phyloP scores from a whole-genome alignment of 1,140 invertebrate genomes.

The Papilio polyxenes region DNA sequence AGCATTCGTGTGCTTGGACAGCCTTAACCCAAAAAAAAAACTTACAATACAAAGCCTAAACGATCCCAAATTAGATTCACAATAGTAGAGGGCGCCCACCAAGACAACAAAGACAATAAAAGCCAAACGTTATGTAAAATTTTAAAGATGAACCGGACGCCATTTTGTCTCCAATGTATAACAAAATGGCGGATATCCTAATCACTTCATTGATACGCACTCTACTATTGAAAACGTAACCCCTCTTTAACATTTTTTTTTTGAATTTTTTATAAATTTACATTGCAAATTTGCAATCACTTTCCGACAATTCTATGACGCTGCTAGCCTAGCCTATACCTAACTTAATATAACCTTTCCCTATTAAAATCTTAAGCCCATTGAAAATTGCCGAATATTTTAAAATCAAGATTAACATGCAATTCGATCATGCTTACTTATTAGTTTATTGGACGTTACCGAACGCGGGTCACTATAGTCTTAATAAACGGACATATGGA shows the following conservation, averaged over 20 bases:
- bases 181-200: not conserved
- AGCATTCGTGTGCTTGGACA: constrained; percentile 69
- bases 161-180: not conserved
- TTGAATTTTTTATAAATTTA: constrained; percentile 24
- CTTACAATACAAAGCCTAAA: constrained; percentile 59
- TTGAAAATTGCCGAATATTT: constrained; percentile 37
- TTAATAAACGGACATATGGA: not conserved
- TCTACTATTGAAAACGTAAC: constrained; percentile 28
- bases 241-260: constrained; percentile 34
- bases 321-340: constrained; percentile 54
- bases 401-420: not conserved
- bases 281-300: constrained; percentile 28
- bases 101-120: constrained; percentile 10
- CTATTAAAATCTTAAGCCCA: constrained; percentile 39
- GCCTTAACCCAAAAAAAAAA: constrained; percentile 55
- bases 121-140: not conserved
- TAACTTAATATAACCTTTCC: constrained; percentile 48
- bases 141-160: not conserved
- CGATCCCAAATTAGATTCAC: constrained; percentile 49
- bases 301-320: constrained; percentile 59
- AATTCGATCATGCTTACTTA: constrained; percentile 1
- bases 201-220: not conserved
- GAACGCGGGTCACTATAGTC: not conserved
- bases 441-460: constrained; percentile 7
- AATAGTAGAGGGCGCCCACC: constrained; percentile 24